A percentile compares a stretch with the other conserved stretches of the same genome.
Conservation (phyloP, 2,888 invertebrate genomes). For the Sinotaia quadrata region DNA sequence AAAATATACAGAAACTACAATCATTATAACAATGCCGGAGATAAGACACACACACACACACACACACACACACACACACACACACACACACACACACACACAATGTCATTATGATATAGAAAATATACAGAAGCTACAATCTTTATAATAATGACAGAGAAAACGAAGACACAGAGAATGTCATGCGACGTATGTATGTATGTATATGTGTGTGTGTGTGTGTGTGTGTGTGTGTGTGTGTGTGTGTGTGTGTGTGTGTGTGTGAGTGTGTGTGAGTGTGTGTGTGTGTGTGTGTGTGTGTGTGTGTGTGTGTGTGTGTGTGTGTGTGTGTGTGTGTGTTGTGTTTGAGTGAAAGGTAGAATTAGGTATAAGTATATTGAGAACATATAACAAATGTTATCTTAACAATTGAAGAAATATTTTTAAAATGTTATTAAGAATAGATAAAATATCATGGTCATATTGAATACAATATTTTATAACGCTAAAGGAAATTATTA, state of each 20-base stretch:
- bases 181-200: too few species aligned
- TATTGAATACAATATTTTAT: too few species aligned
- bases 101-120: background rate
- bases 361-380: too few species aligned
- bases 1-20: background rate
- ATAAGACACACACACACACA: background rate
- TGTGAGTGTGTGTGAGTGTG: background rate
- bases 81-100: background rate
- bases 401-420: too few species aligned
- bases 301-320: background rate
- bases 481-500: too few species aligned
- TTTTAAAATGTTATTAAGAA: too few species aligned
- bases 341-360: constrained; percentile 4
- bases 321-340: constrained; percentile 2
- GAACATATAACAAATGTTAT: too few species aligned
- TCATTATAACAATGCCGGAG: background rate
- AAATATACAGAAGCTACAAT: background rate
- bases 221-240: background rate
- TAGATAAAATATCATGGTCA: too few species aligned
- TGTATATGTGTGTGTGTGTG: constrained; percentile 5
- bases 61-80: background rate
- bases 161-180: too few species aligned
- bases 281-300: background rate
- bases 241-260: constrained; percentile 1
- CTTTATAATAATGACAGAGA: background rate